Conservation (phyloP, 2,888 invertebrate species). For the Sericinus montela region DNA sequence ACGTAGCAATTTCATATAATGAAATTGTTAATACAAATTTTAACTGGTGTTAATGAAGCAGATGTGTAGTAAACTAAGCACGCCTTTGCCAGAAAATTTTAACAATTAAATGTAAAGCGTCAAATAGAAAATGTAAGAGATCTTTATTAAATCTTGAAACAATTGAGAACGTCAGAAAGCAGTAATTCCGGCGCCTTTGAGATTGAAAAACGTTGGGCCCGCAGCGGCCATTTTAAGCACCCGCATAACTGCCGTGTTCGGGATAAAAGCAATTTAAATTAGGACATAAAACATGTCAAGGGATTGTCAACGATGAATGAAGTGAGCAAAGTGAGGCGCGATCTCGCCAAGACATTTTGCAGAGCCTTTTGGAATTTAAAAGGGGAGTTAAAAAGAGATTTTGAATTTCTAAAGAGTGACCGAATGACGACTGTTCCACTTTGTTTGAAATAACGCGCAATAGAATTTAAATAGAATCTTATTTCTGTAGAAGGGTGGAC, state of each 20-base stretch:
- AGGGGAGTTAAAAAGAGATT: slow-evolving; percentile 43
- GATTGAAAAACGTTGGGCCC: slow-evolving; percentile 50
- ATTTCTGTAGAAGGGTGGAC: neutral
- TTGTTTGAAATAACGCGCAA: slow-evolving; percentile 12
- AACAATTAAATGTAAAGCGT: neutral
- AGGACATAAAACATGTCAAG: slow-evolving; percentile 62
- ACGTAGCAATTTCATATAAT: too few relatives aligned
- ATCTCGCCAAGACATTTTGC: slow-evolving; percentile 57
- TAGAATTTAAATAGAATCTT: slow-evolving; percentile 6
- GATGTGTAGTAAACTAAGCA: too few relatives aligned
- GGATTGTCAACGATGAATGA: slow-evolving; percentile 60
- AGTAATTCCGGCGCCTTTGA: slow-evolving; percentile 46
- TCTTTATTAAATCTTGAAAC: slow-evolving; percentile 40
- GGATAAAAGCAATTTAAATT: slow-evolving; percentile 49
- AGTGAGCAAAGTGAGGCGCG: slow-evolving; percentile 40
- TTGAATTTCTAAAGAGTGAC: slow-evolving; percentile 43
- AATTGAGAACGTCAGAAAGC: slow-evolving; percentile 46
- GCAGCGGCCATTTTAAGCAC: slow-evolving; percentile 36
- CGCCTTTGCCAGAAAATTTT: neutral
- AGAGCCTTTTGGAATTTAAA: slow-evolving; percentile 43
- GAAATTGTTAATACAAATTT: too few relatives aligned
- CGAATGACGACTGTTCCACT: slow-evolving; percentile 33
- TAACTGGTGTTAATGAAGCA: too few relatives aligned
- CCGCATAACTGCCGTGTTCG: slow-evolving; percentile 48
- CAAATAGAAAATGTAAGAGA: neutral